These are phyloP conservation scores for Drosophila pseudoobscura DNA, from an alignment of 1,140 invertebrate species.

Conservation along the genomic window DNA sequence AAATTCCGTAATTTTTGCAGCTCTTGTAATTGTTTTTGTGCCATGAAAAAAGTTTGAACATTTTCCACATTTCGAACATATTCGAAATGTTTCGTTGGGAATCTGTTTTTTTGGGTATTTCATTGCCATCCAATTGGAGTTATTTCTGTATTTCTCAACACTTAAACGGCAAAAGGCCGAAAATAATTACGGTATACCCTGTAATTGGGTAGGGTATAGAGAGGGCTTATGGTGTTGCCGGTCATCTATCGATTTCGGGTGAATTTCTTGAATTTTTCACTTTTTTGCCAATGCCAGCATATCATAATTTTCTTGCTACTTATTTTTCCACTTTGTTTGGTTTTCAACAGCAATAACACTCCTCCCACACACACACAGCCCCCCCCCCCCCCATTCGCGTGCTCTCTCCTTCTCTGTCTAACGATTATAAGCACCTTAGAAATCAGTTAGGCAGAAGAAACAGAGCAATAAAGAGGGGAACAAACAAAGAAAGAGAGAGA, in stretches of 20 bases:
- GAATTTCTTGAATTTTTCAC: conserved; percentile 13
- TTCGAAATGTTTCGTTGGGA: conserved; percentile 22
- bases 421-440: conserved; percentile 53
- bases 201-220: no score
- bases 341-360: conserved; percentile 26
- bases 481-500: conserved; percentile 16
- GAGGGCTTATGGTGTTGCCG: no score
- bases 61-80: conserved; percentile 61
- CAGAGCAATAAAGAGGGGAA: neutral
- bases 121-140: no score
- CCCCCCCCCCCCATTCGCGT: no score
- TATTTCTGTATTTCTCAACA: no score
- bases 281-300: neutral
- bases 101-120: neutral
- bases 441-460: conserved; percentile 41
- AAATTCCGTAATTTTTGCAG: conserved; percentile 47
- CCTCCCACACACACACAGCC: neutral
- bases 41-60: conserved; percentile 38
- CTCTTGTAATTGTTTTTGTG: neutral
- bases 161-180: no score
- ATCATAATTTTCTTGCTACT: conserved; percentile 17
- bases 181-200: no score
- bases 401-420: neutral
- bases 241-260: no score
- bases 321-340: conserved; percentile 49